Conservation (phyloP, 2,888 invertebrate genomes). For the Polydrusus cervinus region DNA sequence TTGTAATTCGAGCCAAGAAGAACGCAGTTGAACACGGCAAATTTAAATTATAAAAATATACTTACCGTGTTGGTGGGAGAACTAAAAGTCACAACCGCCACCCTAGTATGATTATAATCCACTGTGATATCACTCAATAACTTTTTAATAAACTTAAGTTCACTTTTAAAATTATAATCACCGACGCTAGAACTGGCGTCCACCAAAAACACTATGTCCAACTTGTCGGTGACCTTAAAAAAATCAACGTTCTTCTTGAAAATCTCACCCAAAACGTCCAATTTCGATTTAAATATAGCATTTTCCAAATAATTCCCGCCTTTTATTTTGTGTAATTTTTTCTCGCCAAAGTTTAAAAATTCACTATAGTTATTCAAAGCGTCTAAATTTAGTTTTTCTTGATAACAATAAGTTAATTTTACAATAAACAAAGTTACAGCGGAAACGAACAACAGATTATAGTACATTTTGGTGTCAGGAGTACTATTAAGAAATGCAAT, state of each 20-base stretch:
- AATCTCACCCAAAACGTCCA: conserved; percentile 74
- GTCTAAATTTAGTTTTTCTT: conserved; percentile 60
- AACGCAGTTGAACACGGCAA: not conserved
- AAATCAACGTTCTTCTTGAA: conserved; percentile 74
- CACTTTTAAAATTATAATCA: conserved; percentile 77
- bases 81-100: conserved; percentile 79
- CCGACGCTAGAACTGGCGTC: conserved; percentile 83
- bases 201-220: conserved; percentile 80
- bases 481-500: conserved; percentile 36
- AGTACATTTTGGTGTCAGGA: conserved; percentile 28
- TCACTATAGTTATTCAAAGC: conserved; percentile 64
- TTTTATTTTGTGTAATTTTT: conserved; percentile 64
- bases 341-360: conserved; percentile 69
- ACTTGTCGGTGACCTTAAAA: conserved; percentile 68
- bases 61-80: conserved; percentile 75
- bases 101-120: conserved; percentile 76
- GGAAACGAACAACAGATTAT: conserved; percentile 33
- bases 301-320: conserved; percentile 65
- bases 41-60: conserved; percentile 46
- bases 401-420: conserved; percentile 21
- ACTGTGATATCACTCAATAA: conserved; percentile 79
- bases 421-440: conserved; percentile 7
- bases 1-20: no score
- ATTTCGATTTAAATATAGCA: conserved; percentile 71
- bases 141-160: conserved; percentile 80